Evolutionary conservation across 2,888 invertebrate genomes (phyloP), one percentile per base, ranked within the genome.

Genomic region (Tenthredo notha): DNA sequence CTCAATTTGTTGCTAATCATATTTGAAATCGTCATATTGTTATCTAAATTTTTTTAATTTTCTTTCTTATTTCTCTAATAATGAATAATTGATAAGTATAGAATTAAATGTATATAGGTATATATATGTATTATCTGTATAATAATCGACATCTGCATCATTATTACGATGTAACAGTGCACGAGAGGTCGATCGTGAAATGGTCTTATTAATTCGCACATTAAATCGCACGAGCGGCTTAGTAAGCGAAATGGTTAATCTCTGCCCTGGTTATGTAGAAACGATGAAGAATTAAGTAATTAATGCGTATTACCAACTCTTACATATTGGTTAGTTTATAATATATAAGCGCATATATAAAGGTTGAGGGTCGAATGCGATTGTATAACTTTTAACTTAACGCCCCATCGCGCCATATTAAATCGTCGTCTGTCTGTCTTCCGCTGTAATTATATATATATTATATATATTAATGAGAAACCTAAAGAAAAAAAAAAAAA

Each of bases 331-430:
- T 37, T 37, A 70, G 33, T 70, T 37, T 37, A 2, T 70, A 70
- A 70, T 70, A 7, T 70, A 37, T 7, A 21, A 61, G 29, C n/a
- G 37, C 43, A 29, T 40, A 21, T 10, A 21, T 10, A 74, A 74
- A 74, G 72, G 43, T 74, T 74, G 61, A 61, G 72, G 72, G 72
- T 74, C 72, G 72, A 25, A 12, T n/a, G 72, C 43, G 72, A 74
- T 74, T 74, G 37, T 47, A 12, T 43, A 74, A 43, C 18, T 25
- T 21, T 43, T 74, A n/a, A 25, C 7, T 74, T 3, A 2, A n/a
- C 21, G 10, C 61, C 43, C 40, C 43, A 43, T 43, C 72, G 72
- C 25, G 61, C 61, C 61, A 61, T 47, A 15, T 61, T 61, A 61
- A 50, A 43, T 0, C n/a, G 4, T 21, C 72, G 10, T 21, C 72